phyloP scores from a whole-genome alignment of 2,888 invertebrate species.

The Leucoptera coffeella region DNA sequence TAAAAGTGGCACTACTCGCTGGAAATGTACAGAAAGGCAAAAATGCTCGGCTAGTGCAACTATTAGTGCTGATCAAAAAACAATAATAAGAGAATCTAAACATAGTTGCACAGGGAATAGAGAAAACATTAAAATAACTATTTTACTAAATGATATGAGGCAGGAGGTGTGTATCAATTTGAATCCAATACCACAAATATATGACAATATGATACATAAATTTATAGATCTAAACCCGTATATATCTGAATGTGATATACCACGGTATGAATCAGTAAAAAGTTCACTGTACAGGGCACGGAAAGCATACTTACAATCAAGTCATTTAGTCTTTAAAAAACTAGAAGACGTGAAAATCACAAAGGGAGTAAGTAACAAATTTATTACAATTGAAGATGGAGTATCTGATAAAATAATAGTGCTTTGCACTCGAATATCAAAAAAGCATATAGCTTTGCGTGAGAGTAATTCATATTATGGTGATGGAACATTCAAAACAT shows the following conservation, averaged over 20 bases:
- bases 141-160: neutral
- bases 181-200: neutral
- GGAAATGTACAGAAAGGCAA: neutral
- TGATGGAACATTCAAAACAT: neutral
- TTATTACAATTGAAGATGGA: neutral
- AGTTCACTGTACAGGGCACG: neutral
- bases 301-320: neutral
- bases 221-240: neutral
- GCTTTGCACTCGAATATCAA: neutral
- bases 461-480: neutral
- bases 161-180: neutral
- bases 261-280: neutral
- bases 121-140: neutral
- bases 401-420: neutral
- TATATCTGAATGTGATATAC: neutral
- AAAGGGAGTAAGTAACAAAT: neutral
- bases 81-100: neutral
- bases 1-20: neutral
- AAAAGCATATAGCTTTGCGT: neutral
- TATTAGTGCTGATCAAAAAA: neutral
- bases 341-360: neutral
- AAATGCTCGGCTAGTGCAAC: constrained; percentile 1
- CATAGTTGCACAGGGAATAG: neutral
- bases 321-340: neutral
- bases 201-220: neutral